Base-by-base conservation (phyloP, 2,888 invertebrate species). In the Melangyna quadrimaculata region DNA sequence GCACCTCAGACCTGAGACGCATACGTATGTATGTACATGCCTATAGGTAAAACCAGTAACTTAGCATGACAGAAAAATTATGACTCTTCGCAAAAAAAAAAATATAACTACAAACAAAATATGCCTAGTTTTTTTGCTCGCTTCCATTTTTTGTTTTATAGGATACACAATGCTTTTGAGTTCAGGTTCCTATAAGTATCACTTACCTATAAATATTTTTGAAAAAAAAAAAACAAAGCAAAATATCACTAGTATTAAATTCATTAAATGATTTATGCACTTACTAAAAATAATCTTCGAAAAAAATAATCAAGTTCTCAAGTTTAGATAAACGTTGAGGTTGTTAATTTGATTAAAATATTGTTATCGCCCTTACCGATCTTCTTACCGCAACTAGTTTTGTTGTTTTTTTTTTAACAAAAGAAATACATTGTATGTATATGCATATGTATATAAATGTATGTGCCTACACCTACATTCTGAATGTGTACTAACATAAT, bases 311-410 rank as follows among this genome's bases (percentile, higher is more conserved):
- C 55, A 55, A 29, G 2, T 19, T 29, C 4, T 32, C 14, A 8
- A 22, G 7, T 22, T 22, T 59, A 59, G 37, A 59, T 59, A 37
- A 59, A 59, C 22, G 1, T 57, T 57, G 14, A 17, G 35, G 35
- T 57, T 57, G 35, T 59, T 22, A 14, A 37, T 59, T 37, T 59
- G 35, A 37, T 59, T 59, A 59, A 59, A 59, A 37, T 22, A 19
- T 22, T 32, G 3, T 57, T 59, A 37, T 59, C 37, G 59, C 8
- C 2, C 19, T 57, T 6, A 22, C 12, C 19, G n/a, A 35, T 57
- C 19, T 32, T 14, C 8, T 59, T 22, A 37, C 59, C 35, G 35
- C 35, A 59, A 55, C 29, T 17, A n/a, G n/a, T n/a, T 29, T 51
- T 27, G 0, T 32, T 55, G 9, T 19, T 59, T 19, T 55, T 29